Conservation (phyloP, 2,113 vertebrate genomes). For the Helogale parvula region DNA sequence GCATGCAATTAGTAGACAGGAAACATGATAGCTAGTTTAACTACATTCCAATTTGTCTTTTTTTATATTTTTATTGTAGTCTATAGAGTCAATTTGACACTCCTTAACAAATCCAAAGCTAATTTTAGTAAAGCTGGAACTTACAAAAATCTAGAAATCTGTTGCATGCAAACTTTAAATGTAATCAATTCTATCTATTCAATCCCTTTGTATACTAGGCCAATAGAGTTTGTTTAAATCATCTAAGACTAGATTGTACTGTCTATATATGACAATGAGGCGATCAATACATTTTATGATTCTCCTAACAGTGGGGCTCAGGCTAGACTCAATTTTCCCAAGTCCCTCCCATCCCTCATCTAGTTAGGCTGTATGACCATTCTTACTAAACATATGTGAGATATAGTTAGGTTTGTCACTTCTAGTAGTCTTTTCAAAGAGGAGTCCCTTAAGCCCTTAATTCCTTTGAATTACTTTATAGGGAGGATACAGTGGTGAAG, state of each 20-base stretch:
- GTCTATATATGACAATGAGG: background rate
- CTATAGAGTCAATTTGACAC: background rate
- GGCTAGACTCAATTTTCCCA: background rate
- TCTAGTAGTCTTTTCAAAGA: background rate
- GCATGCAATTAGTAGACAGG: background rate
- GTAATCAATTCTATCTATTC: background rate
- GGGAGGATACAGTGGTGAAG: background rate
- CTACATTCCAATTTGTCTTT: background rate
- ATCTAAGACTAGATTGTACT: background rate
- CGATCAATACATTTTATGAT: background rate
- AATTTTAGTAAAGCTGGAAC: background rate
- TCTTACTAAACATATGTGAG: background rate
- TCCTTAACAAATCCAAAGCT: background rate
- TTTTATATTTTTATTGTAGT: background rate
- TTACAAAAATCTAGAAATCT: background rate
- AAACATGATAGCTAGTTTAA: background rate
- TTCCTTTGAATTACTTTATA: background rate
- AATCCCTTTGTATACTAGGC: background rate
- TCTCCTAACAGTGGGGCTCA: background rate
- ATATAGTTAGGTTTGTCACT: background rate
- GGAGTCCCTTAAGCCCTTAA: background rate
- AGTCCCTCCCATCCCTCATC: background rate
- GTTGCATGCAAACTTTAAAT: background rate
- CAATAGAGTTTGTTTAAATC: background rate
- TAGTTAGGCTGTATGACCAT: background rate